These are phyloP conservation scores for Leptopterna dolabrata DNA, from an alignment of 2,888 invertebrate species.

Conservation along the genomic window DNA sequence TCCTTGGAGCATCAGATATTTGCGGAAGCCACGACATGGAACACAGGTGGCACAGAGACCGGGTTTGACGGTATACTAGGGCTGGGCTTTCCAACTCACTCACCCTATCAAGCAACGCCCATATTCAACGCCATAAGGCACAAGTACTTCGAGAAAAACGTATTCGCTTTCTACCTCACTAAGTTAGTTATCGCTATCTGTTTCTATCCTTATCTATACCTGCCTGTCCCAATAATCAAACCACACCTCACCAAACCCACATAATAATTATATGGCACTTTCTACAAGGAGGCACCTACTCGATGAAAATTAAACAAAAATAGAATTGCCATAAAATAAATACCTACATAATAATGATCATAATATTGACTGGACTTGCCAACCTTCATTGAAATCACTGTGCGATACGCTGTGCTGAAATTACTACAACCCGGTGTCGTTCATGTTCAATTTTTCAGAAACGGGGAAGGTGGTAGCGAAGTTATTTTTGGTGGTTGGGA, in stretches of 20 bases:
- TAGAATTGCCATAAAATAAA: too few species aligned
- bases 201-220: too few species aligned
- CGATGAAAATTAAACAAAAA: too few species aligned
- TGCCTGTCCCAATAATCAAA: too few species aligned
- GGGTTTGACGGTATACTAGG: neutral
- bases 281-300: too few species aligned
- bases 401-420: too few species aligned
- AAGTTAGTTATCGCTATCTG: neutral
- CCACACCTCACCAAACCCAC: too few species aligned
- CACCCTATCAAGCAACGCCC: neutral
- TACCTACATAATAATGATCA: too few species aligned
- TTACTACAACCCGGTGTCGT: too few species aligned
- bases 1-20: neutral
- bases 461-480: neutral
- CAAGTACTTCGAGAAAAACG: neutral
- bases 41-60: neutral
- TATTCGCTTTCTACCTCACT: neutral
- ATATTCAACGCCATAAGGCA: neutral
- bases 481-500: conserved; percentile 16
- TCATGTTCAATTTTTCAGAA: neutral
- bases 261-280: too few species aligned
- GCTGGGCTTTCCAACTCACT: neutral
- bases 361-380: too few species aligned
- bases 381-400: too few species aligned
- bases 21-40: neutral